Evolutionary conservation across 2,113 vertebrate species (phyloP), one percentile per base, ranked within the genome.

Genomic region (Chlorodrepanis virens): DNA sequence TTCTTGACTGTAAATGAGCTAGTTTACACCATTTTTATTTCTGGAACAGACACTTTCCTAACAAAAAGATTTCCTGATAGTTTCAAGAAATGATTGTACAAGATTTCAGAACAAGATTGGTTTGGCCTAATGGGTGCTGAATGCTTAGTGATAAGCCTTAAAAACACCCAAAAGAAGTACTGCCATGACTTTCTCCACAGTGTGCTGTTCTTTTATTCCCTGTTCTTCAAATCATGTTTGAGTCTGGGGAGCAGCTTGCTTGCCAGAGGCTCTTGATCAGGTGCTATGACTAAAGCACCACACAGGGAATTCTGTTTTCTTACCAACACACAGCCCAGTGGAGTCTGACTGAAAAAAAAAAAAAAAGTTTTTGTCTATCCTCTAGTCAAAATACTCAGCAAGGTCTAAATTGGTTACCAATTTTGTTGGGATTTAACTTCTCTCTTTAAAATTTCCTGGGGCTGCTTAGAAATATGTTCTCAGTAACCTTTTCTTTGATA

Each of bases 371-470:
- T 60, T 93, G 20, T 79, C 74, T 94, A 21, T 96, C 53, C 29
- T 85, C 61, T 82, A 45, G 49, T 83, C 74, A 89, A 81, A 95
- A 89, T 28, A 81, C 86, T 72, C 91, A 94, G 84, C 57, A 87
- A 94, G 70, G 61, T 42, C 81, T 94, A 91, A 96, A 96, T 76
- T 79, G 61, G 49, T 85, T 68, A 91, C 77, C 77, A 89, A 50
- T 96, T 95, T 96, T 9, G 3, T 42, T 69, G 53, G 31, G 53
- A 79, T 89, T 92, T 95, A 95, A 89, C 81, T 88, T 83, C 47
- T 89, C 5, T 79, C 49, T 95, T 74, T 74, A 82, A 95, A 96
- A 85, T 94, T 95, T 91, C 67, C 78, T 89, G 39, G 27, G 45
- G 77, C 45, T 91, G 49, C 75, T 91, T 85, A 79, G 83, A 95